A percentile compares a stretch with the other conserved stretches of the same genome.
Conservation (phyloP, 2,888 invertebrate species). For the Allygus modestus region DNA sequence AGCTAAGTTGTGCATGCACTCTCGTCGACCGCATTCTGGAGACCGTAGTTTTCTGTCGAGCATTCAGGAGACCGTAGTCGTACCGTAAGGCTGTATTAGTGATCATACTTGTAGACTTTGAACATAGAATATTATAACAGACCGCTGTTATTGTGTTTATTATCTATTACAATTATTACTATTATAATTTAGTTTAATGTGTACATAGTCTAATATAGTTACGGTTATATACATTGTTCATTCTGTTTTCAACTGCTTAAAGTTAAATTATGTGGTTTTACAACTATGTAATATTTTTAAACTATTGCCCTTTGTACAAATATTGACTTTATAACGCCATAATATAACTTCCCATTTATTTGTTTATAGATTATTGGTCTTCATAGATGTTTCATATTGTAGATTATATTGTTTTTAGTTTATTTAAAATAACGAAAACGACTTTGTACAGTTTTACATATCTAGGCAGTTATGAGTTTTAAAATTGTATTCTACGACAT, state of each 20-base stretch:
- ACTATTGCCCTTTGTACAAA: slow-evolving; percentile 42
- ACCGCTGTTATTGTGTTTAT: slow-evolving; percentile 55
- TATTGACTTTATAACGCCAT: slow-evolving; percentile 34
- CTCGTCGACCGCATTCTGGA: slow-evolving; percentile 58
- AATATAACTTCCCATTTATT: not conserved
- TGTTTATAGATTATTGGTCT: not conserved
- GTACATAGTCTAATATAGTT: slow-evolving; percentile 58
- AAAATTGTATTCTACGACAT: not conserved
- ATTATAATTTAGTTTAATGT: slow-evolving; percentile 54
- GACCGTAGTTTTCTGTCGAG: slow-evolving; percentile 59
- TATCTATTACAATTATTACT: slow-evolving; percentile 48
- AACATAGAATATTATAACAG: slow-evolving; percentile 42
- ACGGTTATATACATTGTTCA: slow-evolving; percentile 39
- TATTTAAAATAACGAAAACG: not conserved
- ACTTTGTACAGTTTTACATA: slow-evolving; percentile 15
- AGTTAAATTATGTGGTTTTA: slow-evolving; percentile 44
- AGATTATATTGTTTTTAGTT: not conserved
- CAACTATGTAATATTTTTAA: slow-evolving; percentile 3
- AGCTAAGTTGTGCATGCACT: slow-evolving; percentile 57
- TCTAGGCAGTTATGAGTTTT: not conserved
- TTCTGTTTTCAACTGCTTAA: slow-evolving; percentile 46
- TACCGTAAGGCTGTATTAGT: slow-evolving; percentile 59
- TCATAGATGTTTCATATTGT: not conserved
- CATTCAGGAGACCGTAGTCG: slow-evolving; percentile 58
- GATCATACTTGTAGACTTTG: slow-evolving; percentile 53